phyloP scores from a whole-genome alignment of 1,140 invertebrate species.

The Manduca sexta region DNA sequence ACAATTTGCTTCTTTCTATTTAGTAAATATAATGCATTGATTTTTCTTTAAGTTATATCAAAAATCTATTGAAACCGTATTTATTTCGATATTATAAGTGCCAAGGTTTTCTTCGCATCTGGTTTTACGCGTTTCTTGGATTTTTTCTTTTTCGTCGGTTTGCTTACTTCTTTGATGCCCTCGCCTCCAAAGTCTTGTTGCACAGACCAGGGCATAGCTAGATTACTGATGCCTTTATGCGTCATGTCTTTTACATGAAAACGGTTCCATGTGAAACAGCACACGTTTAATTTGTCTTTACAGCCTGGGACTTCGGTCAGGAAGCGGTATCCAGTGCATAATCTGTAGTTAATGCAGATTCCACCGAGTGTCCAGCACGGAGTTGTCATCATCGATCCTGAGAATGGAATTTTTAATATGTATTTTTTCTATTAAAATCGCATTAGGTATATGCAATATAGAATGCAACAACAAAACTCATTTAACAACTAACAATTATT shows the following conservation, averaged over 20 bases:
- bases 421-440: too few relatives aligned
- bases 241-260: slow-evolving; percentile 39
- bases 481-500: too few relatives aligned
- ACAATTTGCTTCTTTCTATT: too few relatives aligned
- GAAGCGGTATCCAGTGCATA: slow-evolving; percentile 36
- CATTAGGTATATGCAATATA: too few relatives aligned
- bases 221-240: slow-evolving; percentile 33
- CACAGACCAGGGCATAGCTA: slow-evolving; percentile 39
- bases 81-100: slow-evolving; percentile 2
- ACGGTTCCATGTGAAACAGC: slow-evolving; percentile 56
- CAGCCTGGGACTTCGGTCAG: slow-evolving; percentile 52
- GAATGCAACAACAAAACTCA: too few relatives aligned
- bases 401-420: not conserved
- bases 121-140: not conserved
- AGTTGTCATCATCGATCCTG: slow-evolving; percentile 47
- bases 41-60: too few relatives aligned
- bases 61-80: too few relatives aligned
- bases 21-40: too few relatives aligned
- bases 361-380: slow-evolving; percentile 49
- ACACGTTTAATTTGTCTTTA: slow-evolving; percentile 46
- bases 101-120: not conserved
- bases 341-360: slow-evolving; percentile 46
- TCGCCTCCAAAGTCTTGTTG: slow-evolving; percentile 36
- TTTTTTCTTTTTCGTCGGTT: slow-evolving; percentile 21
- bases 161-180: slow-evolving; percentile 28